phyloP scores from a whole-genome alignment of 37 sponge, comb jelly and placozoan species.

The Ianthella basta region DNA sequence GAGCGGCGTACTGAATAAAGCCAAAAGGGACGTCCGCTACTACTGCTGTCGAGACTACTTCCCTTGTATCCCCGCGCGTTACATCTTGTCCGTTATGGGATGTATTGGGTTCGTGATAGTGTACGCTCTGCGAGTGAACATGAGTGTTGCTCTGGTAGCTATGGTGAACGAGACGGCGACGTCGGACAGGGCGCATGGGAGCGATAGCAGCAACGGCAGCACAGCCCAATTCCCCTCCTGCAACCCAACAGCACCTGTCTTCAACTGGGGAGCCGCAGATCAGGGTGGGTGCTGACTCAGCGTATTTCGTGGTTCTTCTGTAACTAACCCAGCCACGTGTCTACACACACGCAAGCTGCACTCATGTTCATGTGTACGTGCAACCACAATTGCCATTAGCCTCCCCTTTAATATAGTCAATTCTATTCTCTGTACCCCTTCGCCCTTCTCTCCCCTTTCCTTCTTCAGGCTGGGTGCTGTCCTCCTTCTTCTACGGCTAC shows the following conservation, averaged over 20 bases:
- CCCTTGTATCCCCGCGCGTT: constrained; percentile 75
- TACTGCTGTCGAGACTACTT: constrained; percentile 10
- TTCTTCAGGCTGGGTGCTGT: constrained; percentile 78
- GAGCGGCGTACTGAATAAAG: no score
- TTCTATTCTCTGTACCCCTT: not conserved
- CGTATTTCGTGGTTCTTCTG: no score
- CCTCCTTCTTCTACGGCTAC: constrained; percentile 92
- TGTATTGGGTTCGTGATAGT: constrained; percentile 77
- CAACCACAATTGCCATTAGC: not conserved
- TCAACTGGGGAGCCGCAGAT: not conserved
- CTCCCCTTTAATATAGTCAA: not conserved
- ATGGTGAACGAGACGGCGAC: constrained; percentile 74
- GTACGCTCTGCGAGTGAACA: constrained; percentile 83
- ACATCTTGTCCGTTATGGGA: constrained; percentile 60
- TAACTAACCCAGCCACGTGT: no score
- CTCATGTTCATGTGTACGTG: not conserved
- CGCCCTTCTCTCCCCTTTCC: not conserved
- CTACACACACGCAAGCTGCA: no score
- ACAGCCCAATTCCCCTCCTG: not conserved
- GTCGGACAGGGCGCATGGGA: not conserved
- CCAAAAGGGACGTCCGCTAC: no score
- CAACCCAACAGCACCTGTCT: constrained; percentile 16
- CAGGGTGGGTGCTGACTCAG: not conserved
- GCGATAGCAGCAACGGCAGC: not conserved
- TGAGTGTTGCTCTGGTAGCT: constrained; percentile 84